Conservation (phyloP, 1,140 invertebrate species). For the Hestina assimilis region DNA sequence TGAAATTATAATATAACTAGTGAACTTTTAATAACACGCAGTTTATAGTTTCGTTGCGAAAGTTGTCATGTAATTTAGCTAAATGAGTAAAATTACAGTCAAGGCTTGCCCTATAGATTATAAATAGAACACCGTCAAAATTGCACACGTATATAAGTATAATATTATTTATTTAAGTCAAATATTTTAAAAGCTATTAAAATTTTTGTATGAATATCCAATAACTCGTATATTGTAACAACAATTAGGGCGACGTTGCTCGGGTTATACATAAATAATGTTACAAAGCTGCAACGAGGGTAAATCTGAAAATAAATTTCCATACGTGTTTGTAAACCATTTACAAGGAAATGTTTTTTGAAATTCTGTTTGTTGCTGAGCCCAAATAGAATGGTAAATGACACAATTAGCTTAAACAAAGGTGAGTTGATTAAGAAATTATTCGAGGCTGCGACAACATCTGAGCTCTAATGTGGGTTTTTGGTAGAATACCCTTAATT, state of each 20-base stretch:
- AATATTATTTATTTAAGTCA: too few species aligned
- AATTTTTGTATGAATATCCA: constrained; percentile 2
- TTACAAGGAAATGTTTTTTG: constrained; percentile 38
- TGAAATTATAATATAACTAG: too few species aligned
- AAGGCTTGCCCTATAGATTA: too few species aligned
- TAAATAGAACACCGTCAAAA: too few species aligned
- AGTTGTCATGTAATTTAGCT: too few species aligned
- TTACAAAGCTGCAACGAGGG: constrained; percentile 15
- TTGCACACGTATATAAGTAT: too few species aligned
- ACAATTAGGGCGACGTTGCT: constrained; percentile 7
- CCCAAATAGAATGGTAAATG: constrained; percentile 61
- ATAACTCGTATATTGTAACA: constrained; percentile 14
- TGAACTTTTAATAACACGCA: too few species aligned
- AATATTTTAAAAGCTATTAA: neutral
- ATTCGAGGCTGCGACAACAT: constrained; percentile 40
- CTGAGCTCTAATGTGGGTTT: constrained; percentile 40
- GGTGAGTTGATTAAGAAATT: constrained; percentile 68
- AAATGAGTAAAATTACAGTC: too few species aligned
- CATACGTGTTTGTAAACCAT: constrained; percentile 33
- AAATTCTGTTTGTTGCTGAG: constrained; percentile 45
- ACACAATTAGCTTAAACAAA: constrained; percentile 65
- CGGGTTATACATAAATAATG: constrained; percentile 25
- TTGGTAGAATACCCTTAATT: constrained; percentile 28
- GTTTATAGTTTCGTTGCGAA: too few species aligned
- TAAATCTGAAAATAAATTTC: constrained; percentile 31